Evolutionary conservation across 2,113 vertebrate species (phyloP).

Genomic region (Onychorhynchus coronatus): DNA sequence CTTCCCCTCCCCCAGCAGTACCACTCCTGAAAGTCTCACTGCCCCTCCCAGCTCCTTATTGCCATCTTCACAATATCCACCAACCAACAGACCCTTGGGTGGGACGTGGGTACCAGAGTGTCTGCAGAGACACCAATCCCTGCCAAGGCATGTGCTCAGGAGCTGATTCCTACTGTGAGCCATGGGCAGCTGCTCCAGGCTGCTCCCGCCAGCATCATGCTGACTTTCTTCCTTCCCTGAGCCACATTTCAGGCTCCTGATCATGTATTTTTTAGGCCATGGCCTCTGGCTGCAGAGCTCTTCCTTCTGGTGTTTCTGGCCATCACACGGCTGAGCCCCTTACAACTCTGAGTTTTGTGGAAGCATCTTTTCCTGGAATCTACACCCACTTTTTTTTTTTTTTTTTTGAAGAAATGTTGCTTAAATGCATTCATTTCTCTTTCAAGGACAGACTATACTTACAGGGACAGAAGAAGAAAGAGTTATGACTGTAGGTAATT

Average conservation of each 20-base stretch:
- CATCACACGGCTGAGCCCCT: neutral
- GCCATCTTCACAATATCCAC: neutral
- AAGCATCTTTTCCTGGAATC: neutral
- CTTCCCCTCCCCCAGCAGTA: neutral
- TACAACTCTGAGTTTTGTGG: neutral
- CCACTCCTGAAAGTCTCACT: neutral
- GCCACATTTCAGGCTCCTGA: neutral
- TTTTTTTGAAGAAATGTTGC: neutral
- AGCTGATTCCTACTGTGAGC: neutral
- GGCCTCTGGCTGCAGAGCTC: neutral
- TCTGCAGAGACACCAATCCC: too few relatives aligned
- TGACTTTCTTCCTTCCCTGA: neutral
- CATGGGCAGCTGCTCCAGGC: neutral
- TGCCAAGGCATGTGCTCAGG: neutral
- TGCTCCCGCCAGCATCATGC: accelerated
- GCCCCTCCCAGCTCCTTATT: neutral
- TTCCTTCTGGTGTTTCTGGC: neutral
- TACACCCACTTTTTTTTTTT: neutral
- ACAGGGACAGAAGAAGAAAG: neutral
- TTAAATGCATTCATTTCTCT: neutral
- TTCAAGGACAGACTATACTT: neutral
- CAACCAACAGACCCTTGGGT: neutral
- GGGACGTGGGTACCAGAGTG: neutral
- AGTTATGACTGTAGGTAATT: neutral
- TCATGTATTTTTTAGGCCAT: neutral